These are phyloP conservation scores for Cylloceria caligata DNA, from an alignment of 2,888 invertebrate genomes.

Conservation along the genomic window DNA sequence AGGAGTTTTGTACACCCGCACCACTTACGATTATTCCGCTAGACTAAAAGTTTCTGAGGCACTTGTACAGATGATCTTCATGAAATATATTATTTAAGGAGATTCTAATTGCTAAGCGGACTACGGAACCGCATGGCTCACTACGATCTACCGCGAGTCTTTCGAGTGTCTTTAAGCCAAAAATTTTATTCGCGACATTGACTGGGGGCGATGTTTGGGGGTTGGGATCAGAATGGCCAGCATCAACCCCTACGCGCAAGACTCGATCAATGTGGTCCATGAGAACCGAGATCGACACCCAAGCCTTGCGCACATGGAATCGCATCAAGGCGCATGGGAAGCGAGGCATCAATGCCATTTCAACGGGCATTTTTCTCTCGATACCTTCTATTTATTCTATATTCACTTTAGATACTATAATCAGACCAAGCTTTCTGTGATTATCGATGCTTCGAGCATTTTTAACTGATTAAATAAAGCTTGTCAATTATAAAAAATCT, in stretches of 20 bases:
- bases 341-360: not conserved
- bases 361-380: not conserved
- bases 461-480: not conserved
- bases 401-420: not conserved
- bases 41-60: slow-evolving; percentile 70
- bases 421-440: not conserved
- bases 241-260: slow-evolving; percentile 76
- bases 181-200: slow-evolving; percentile 77
- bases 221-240: slow-evolving; percentile 76
- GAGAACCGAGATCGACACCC: slow-evolving; percentile 70
- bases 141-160: slow-evolving; percentile 48
- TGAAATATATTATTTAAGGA: slow-evolving; percentile 61
- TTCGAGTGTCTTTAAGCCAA: slow-evolving; percentile 36
- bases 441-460: not conserved
- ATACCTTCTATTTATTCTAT: not conserved
- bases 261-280: slow-evolving; percentile 80
- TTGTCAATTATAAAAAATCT: too few species aligned
- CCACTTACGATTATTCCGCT: slow-evolving; percentile 46
- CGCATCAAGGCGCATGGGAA: slow-evolving; percentile 16
- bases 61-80: slow-evolving; percentile 72
- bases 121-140: slow-evolving; percentile 76
- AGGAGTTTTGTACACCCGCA: slow-evolving; percentile 14
- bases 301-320: slow-evolving; percentile 72
- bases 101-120: slow-evolving; percentile 72
- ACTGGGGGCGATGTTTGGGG: slow-evolving; percentile 75